Percentiles rank a stretch among this genome's conserved stretches.
Evolutionary conservation across 2,797 vertebrate genomes (phyloP).

Genomic region (Phataginus tricuspis): DNA sequence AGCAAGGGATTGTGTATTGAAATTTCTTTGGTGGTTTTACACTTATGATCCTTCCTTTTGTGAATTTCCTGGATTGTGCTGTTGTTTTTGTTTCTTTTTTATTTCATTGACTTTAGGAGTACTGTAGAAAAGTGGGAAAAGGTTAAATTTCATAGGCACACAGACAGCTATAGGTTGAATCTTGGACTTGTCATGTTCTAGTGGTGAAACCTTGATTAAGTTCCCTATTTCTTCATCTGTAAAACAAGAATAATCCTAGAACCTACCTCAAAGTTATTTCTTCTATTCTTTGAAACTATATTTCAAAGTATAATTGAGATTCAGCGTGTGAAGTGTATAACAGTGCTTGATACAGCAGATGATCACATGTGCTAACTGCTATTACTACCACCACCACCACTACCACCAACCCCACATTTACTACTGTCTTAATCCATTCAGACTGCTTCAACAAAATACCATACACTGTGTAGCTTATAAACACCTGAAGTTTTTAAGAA

Average conservation of each 20-base stretch:
- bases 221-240: not conserved
- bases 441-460: not conserved
- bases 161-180: not conserved
- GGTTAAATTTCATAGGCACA: not conserved
- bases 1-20: not conserved
- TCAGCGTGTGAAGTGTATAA: not conserved
- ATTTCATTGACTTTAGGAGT: not conserved
- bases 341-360: not conserved
- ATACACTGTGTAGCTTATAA: not conserved
- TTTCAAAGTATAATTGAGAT: no score
- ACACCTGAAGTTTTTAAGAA: not conserved
- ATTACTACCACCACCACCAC: not conserved
- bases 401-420: not conserved
- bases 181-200: slow-evolving; percentile 1
- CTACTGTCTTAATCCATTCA: not conserved
- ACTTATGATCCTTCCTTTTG: not conserved
- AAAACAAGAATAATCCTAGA: not conserved
- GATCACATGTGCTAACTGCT: not conserved
- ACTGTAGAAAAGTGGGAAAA: not conserved
- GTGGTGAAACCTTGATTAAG: not conserved
- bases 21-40: not conserved
- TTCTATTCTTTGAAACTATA: no score
- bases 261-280: not conserved
- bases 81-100: not conserved
- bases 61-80: not conserved